Percentiles rank a stretch among this genome's conserved stretches.
These are phyloP conservation scores for Ostrea denselamellosa DNA, from an alignment of 1,140 invertebrate genomes.

Conservation along the genomic window DNA sequence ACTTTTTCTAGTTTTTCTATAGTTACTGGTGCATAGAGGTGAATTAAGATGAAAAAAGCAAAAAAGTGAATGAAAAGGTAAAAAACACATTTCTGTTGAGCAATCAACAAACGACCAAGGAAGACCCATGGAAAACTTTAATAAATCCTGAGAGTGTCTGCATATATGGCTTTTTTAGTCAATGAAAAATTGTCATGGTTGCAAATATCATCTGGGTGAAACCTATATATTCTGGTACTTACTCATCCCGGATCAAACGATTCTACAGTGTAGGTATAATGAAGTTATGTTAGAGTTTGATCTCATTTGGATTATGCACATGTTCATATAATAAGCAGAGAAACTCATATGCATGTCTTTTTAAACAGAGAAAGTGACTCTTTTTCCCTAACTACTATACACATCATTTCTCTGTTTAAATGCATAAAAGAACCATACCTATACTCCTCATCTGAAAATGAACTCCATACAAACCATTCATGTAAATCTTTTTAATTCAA, in stretches of 20 bases:
- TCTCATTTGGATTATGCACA: conserved; percentile 36
- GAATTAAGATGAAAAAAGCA: conserved; percentile 40
- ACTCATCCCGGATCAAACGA: conserved; percentile 30
- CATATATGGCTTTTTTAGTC: conserved; percentile 17
- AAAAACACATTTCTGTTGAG: conserved; percentile 37
- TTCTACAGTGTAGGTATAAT: conserved; percentile 31
- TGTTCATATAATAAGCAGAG: conserved; percentile 28
- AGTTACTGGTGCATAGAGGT: conserved; percentile 39
- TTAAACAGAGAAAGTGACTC: conserved; percentile 34
- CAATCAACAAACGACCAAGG: neutral
- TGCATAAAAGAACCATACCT: conserved; percentile 32
- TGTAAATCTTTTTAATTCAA: conserved; percentile 27
- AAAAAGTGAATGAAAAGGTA: conserved; percentile 34
- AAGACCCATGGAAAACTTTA: neutral
- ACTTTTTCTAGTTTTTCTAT: conserved; percentile 24
- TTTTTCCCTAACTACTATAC: conserved; percentile 29
- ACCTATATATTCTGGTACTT: conserved; percentile 35
- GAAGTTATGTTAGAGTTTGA: conserved; percentile 37
- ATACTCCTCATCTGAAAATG: conserved; percentile 21
- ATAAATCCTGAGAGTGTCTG: neutral
- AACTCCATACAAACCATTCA: conserved; percentile 39
- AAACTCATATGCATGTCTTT: conserved; percentile 21
- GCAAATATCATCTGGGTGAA: conserved; percentile 37
- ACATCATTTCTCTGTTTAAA: conserved; percentile 37
- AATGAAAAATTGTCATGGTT: conserved; percentile 1